Evolutionary conservation across 2,888 invertebrate genomes (phyloP).

Genomic region (Arctia plantaginis): DNA sequence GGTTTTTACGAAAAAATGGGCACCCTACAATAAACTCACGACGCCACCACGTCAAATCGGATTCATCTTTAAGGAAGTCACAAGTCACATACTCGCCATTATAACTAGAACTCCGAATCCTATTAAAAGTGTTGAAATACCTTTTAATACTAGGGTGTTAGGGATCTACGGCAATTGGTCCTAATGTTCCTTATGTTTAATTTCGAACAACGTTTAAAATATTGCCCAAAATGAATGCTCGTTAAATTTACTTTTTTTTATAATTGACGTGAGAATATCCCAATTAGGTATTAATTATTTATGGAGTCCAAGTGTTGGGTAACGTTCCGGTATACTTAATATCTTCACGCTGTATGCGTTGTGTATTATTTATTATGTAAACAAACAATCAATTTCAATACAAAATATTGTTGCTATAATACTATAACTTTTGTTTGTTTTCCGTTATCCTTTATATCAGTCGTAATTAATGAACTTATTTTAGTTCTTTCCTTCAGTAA

Average conservation of each 20-base stretch:
- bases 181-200: constrained; percentile 34
- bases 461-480: not conserved
- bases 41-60: constrained; percentile 42
- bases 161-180: constrained; percentile 35
- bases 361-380: no score
- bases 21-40: constrained; percentile 46
- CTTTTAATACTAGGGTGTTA: constrained; percentile 24
- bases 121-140: constrained; percentile 26
- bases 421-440: constrained; percentile 7
- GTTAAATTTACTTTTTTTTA: constrained; percentile 44
- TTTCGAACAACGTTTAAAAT: constrained; percentile 44
- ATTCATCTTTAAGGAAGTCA: constrained; percentile 57
- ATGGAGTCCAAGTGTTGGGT: constrained; percentile 20
- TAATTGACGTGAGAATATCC: constrained; percentile 58
- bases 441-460: not conserved
- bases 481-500: no score
- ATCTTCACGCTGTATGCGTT: constrained; percentile 26
- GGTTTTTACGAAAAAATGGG: constrained; percentile 28
- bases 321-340: constrained; percentile 27
- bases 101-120: constrained; percentile 34
- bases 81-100: constrained; percentile 50
- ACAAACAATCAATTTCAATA: constrained; percentile 25
- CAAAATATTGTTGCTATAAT: constrained; percentile 22
- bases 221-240: constrained; percentile 50
- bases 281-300: constrained; percentile 45